phyloP scores from a whole-genome alignment of 1,140 invertebrate genomes.

The Philaenus spumarius region DNA sequence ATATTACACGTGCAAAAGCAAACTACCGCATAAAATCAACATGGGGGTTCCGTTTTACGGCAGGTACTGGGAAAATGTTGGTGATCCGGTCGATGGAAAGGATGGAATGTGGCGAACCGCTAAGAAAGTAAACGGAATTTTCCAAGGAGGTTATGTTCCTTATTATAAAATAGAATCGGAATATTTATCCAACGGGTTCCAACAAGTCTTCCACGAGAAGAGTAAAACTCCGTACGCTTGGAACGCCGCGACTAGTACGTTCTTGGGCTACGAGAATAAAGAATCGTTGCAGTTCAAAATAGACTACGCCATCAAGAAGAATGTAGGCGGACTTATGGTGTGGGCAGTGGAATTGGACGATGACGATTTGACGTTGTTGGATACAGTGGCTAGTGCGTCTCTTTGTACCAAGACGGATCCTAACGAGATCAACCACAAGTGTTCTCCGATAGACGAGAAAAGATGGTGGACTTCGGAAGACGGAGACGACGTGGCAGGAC shows the following conservation, averaged over 20 bases:
- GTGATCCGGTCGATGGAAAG: conserved; percentile 14
- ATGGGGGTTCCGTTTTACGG: conserved; percentile 27
- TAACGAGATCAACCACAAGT: conserved; percentile 22
- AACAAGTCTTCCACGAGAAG: conserved; percentile 20
- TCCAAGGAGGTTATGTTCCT: conserved; percentile 20
- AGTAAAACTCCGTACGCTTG: conserved; percentile 21
- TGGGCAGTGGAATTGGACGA: conserved; percentile 25
- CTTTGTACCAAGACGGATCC: conserved; percentile 14
- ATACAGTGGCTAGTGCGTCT: conserved; percentile 6
- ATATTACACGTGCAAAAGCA: conserved; percentile 21
- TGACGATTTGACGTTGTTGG: conserved; percentile 18
- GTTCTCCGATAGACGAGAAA: conserved; percentile 24
- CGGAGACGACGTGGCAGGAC: conserved; percentile 20
- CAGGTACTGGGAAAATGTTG: conserved; percentile 23
- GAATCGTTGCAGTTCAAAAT: conserved; percentile 19
- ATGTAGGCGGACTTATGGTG: conserved; percentile 26
- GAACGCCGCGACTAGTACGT: conserved; percentile 11
- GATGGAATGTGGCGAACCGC: conserved; percentile 22
- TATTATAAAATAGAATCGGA: conserved; percentile 14
- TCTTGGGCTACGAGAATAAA: conserved; percentile 24
- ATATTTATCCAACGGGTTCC: conserved; percentile 12
- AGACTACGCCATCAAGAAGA: conserved; percentile 21
- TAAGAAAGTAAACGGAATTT: conserved; percentile 13
- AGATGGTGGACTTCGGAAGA: conserved; percentile 27
- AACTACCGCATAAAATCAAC: conserved; percentile 21